Base-by-base conservation (phyloP, 2,113 vertebrate genomes). In the Himantopus leucocephalus region DNA sequence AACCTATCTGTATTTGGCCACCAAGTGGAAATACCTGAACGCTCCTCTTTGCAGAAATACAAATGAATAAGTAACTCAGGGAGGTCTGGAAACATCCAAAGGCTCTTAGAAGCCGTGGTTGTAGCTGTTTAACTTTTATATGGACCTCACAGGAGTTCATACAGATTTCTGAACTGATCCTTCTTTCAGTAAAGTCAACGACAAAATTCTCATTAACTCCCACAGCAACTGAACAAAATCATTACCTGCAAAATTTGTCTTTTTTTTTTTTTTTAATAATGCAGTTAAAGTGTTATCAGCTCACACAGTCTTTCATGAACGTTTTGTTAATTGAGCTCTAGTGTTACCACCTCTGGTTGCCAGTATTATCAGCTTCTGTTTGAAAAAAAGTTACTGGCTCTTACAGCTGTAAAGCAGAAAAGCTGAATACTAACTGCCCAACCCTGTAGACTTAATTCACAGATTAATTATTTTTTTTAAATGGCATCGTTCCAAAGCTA, bases 41-140 rank as follows among this genome's bases (percentile, higher is more conserved):
- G 0, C 22, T 72, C 34, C 29, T 27, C 30, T 67, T 41, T 22
- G 60, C 43, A 70, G 60, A 85, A 58, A 30, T 47, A 62, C 2
- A 2, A 66, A 83, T 20, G 88, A 85, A 12, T 62, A 43, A 93
- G 50, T 79, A 93, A 72, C 67, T 85, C 47, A 5, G 76, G 56
- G 35, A 90, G 39, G n/a, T 87, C 90, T 93, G 91, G 92, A 93
- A 97, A 92, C 27, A 96, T 63, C 45, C 72, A 70, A 56, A 62
- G 74, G 75, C 86, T 93, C 77, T 96, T 93, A 72, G 50, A 97
- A 96, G 90, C 82, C 53, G 52, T 39, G 60, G 60, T 23, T 43
- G 67, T 88, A 96, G 96, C 97, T 98, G 88, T 95, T 97, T 45
- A 86, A 62, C 91, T 89, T 67, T 45, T 88, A 92, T 78, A 72